Evolutionary conservation across 2,797 vertebrate species (phyloP), one percentile per base, ranked within the genome.

Genomic region (Cuniculus paca): DNA sequence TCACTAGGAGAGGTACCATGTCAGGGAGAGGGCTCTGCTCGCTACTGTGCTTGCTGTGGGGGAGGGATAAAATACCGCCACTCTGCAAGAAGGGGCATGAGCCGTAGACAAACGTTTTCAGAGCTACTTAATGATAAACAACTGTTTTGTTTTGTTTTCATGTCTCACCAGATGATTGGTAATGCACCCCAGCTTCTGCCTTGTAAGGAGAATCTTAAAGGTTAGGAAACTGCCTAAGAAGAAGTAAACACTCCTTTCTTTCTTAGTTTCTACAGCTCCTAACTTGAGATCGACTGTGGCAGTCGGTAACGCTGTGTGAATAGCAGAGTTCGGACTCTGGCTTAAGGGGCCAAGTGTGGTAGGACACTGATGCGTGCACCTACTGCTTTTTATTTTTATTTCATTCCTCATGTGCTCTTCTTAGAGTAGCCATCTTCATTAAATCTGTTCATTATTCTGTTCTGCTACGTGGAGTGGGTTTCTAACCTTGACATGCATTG

Each of bases 391-490:
- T 42, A 45, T 86, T 86, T 89, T 78, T 42, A 45, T 45, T 94
- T 96, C n/a, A 42, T 48, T 88, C 45, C 50, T 93, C 90, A 80
- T 83, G 48, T 74, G 88, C 39, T 94, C 58, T 93, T 94, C 90
- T 68, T 95, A 81, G 81, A 45, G 58, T 65, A 58, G 78, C 85
- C 94, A 61, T 95, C 95, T 92, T 90, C 90, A 81, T 96, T 94
- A 93, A 88, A 80, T 87, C 91, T 97, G 79, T 94, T 97, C 97
- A 81, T 94, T 96, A 88, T 95, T 97, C 86, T 96, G 91, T 92
- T 74, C 77, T 86, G 54, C 88, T 85, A 79, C 79, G 93, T 17
- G 16, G 96, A 13, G 24, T n/a, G 68, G 88, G 93, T 94, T 96
- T 96, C 78, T 88, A 92, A 80, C 85, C 70, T 96, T 93, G 74